Conservation (phyloP, 2,797 vertebrate species). For the Manis javanica region DNA sequence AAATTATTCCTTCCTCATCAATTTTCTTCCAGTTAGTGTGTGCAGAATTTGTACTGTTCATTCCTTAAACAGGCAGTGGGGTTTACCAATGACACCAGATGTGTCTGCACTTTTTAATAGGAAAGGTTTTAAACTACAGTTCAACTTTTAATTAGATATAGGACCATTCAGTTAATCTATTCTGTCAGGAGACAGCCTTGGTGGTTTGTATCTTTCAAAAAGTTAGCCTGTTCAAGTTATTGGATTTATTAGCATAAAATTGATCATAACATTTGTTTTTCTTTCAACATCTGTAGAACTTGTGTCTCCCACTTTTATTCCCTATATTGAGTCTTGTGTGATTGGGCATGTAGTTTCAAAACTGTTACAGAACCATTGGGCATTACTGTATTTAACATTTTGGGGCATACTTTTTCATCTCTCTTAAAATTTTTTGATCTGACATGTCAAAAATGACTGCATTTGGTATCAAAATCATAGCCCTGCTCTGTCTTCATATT, state of each 20-base stretch:
- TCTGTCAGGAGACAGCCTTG: not conserved
- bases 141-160: not conserved
- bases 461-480: not conserved
- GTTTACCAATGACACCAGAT: not conserved
- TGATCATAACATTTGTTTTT: not conserved
- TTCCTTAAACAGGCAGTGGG: not conserved
- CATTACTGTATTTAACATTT: not conserved
- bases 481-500: not conserved
- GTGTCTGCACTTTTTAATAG: not conserved
- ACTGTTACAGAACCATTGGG: not conserved
- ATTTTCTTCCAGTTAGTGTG: not conserved
- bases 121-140: not conserved
- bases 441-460: not conserved
- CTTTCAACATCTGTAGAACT: not conserved
- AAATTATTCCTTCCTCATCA: not conserved
- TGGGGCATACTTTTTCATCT: not conserved
- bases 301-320: not conserved
- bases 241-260: not conserved
- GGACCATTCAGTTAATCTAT: not conserved
- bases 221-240: not conserved
- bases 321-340: not conserved
- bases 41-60: not conserved
- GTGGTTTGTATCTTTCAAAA: not conserved
- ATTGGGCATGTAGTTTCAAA: not conserved
- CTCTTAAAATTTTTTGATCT: not conserved